A percentile compares a stretch with the other conserved stretches of the same genome.
These are phyloP conservation scores for Hypomesus transpacificus DNA, from an alignment of 2,113 vertebrate species.

Conservation along the genomic window DNA sequence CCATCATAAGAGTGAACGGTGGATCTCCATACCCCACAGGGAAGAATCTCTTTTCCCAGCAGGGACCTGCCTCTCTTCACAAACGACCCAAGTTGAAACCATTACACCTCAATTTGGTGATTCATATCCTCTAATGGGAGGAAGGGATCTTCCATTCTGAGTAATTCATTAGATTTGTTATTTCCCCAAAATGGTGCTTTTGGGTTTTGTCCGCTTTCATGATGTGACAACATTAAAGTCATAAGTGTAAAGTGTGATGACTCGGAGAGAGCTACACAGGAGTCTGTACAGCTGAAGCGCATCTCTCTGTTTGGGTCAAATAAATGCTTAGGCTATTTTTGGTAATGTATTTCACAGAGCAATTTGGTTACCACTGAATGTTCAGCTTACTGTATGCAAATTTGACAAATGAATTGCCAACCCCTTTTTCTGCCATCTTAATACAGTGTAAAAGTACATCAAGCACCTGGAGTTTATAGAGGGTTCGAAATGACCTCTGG, in stretches of 20 bases:
- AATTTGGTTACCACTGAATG: too few relatives aligned
- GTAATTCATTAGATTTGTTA: slow-evolving; percentile 34
- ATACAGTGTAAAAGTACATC: too few relatives aligned
- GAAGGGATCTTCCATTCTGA: slow-evolving; percentile 53
- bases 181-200: slow-evolving; percentile 41
- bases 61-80: slow-evolving; percentile 67
- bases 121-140: slow-evolving; percentile 67
- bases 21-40: slow-evolving; percentile 57
- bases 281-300: too few relatives aligned
- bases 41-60: slow-evolving; percentile 76
- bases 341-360: too few relatives aligned
- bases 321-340: too few relatives aligned
- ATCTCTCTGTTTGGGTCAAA: too few relatives aligned
- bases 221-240: slow-evolving; percentile 25
- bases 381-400: too few relatives aligned
- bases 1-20: slow-evolving; percentile 64
- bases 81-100: slow-evolving; percentile 80
- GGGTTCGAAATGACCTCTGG: too few relatives aligned
- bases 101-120: slow-evolving; percentile 76
- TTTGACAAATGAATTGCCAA: too few relatives aligned
- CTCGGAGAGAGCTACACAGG: too few relatives aligned
- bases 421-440: too few relatives aligned
- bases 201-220: slow-evolving; percentile 42
- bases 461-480: too few relatives aligned
- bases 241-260: slow-evolving; percentile 32